Evolutionary conservation across 2,113 vertebrate genomes (phyloP).

Genomic region (Xiphophorus couchianus): DNA sequence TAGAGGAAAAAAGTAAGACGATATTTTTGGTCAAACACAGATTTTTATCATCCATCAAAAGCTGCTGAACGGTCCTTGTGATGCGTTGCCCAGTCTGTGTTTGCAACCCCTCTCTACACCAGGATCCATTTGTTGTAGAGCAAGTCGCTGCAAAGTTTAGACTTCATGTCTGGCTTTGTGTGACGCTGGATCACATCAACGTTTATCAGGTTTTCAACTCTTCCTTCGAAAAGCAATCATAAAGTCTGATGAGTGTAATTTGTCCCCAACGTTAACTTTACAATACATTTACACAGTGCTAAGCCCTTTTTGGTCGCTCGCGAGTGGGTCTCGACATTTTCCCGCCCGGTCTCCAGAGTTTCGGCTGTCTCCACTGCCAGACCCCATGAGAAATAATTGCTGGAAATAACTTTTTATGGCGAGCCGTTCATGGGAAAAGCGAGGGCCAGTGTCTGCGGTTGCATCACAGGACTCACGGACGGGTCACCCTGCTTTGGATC

Average conservation of each 20-base stretch:
- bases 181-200: constrained; percentile 6
- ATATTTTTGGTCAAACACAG: constrained; percentile 40
- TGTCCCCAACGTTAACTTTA: not conserved
- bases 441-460: constrained; percentile 39
- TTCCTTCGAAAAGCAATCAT: not conserved
- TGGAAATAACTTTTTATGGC: constrained; percentile 48
- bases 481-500: constrained; percentile 20
- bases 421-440: constrained; percentile 65
- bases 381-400: constrained; percentile 39
- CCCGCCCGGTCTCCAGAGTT: constrained; percentile 5
- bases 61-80: constrained; percentile 32
- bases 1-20: constrained; percentile 23
- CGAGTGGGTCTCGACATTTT: not conserved
- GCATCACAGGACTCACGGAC: constrained; percentile 38
- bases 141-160: not conserved
- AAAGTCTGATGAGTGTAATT: not conserved
- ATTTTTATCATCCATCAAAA: constrained; percentile 37
- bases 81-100: constrained; percentile 36
- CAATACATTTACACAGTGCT: not conserved
- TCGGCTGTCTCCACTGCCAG: constrained; percentile 23
- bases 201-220: constrained; percentile 9
- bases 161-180: constrained; percentile 15
- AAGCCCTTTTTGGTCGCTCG: no score
- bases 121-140: constrained; percentile 20
- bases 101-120: constrained; percentile 19